Percentiles rank a stretch among this genome's conserved stretches.
These are phyloP conservation scores for Diaperis boleti DNA, from an alignment of 2,888 invertebrate genomes.

Conservation along the genomic window DNA sequence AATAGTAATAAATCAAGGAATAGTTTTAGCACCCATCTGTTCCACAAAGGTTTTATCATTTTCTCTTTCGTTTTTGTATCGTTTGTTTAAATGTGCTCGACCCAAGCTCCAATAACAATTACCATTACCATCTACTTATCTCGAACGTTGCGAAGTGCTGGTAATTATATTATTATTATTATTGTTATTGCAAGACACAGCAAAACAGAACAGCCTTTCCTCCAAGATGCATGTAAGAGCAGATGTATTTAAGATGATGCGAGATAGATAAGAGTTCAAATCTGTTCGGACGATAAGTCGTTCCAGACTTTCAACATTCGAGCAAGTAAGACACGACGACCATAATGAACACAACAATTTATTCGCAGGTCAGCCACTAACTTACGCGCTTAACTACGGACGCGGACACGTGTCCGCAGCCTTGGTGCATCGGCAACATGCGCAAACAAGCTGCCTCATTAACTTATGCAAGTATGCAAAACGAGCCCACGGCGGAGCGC, in stretches of 20 bases:
- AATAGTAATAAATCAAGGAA: too few relatives aligned
- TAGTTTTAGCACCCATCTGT: too few relatives aligned
- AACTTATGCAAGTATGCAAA: constrained; percentile 58
- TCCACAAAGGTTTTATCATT: too few relatives aligned
- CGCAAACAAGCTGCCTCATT: constrained; percentile 55
- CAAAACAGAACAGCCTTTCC: background rate
- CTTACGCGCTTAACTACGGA: constrained; percentile 51
- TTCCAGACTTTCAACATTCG: constrained; percentile 52
- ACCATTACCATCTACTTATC: too few relatives aligned
- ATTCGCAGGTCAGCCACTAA: constrained; percentile 56
- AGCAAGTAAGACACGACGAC: constrained; percentile 56
- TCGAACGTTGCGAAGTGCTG: too few relatives aligned
- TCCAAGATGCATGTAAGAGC: constrained; percentile 49
- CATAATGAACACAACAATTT: constrained; percentile 60
- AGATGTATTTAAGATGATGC: constrained; percentile 52
- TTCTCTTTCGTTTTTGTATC: too few relatives aligned
- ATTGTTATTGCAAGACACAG: background rate
- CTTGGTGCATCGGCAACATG: constrained; percentile 44
- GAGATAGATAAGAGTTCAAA: constrained; percentile 34
- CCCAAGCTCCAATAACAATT: too few relatives aligned
- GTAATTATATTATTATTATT: too few relatives aligned
- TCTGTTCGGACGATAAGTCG: constrained; percentile 52
- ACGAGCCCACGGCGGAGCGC: constrained; percentile 47
- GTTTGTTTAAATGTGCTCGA: too few relatives aligned
- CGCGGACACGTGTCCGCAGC: constrained; percentile 49